phyloP scores from a whole-genome alignment of 2,888 invertebrate genomes.

The Papilio elwesi region DNA sequence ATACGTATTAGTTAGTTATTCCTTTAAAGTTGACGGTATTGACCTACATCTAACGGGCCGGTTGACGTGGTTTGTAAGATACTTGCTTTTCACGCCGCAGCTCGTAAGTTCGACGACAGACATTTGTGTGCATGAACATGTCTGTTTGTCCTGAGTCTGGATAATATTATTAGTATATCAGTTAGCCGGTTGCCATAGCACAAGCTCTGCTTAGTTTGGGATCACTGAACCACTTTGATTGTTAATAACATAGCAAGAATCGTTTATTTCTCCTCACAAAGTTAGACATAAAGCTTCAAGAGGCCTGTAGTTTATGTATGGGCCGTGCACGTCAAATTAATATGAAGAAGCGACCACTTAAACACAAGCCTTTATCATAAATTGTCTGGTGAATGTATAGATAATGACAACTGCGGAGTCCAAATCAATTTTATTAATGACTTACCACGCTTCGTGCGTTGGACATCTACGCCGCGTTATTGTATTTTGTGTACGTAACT shows the following conservation, averaged over 20 bases:
- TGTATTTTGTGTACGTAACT: neutral
- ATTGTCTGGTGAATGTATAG: neutral
- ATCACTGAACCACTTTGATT: neutral
- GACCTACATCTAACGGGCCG: too few relatives aligned
- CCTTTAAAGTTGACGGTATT: too few relatives aligned
- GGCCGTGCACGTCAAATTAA: neutral
- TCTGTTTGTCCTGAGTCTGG: too few relatives aligned
- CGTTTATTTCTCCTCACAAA: neutral
- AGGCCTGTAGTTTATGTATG: slow-evolving; percentile 5
- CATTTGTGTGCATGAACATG: too few relatives aligned
- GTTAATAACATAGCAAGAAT: neutral
- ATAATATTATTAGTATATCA: too few relatives aligned
- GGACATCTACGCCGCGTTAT: neutral
- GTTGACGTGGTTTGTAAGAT: too few relatives aligned
- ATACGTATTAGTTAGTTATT: too few relatives aligned
- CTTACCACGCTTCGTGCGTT: neutral
- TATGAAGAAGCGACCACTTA: slow-evolving; percentile 2
- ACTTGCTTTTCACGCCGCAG: too few relatives aligned
- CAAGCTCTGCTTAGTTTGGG: too few relatives aligned
- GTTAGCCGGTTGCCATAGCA: too few relatives aligned
- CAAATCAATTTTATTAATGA: slow-evolving; percentile 7
- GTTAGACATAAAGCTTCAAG: neutral
- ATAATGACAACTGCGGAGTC: neutral
- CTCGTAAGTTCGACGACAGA: too few relatives aligned
- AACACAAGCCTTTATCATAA: neutral